Evolutionary conservation across 2,113 vertebrate genomes (phyloP).

Genomic region (Furnarius figulus): DNA sequence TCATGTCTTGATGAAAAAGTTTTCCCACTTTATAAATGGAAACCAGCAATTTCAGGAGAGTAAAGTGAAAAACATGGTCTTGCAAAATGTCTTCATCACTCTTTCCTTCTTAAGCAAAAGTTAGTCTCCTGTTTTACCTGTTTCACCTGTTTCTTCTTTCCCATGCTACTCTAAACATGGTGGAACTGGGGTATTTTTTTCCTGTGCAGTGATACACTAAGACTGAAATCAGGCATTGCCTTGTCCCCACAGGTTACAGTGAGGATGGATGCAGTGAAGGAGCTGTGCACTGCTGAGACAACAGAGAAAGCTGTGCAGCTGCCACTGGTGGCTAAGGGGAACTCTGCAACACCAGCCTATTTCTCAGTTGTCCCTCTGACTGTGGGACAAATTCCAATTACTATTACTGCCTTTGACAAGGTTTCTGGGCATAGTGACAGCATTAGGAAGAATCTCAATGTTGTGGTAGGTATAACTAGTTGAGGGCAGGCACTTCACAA

Average conservation of each 20-base stretch:
- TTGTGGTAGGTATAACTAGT: conserved; percentile 29
- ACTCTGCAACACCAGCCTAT: conserved; percentile 70
- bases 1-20: not conserved
- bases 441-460: conserved; percentile 36
- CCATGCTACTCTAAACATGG: not conserved
- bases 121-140: not conserved
- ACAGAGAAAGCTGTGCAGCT: not conserved
- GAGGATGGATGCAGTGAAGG: not conserved
- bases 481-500: not conserved
- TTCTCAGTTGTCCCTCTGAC: conserved; percentile 69
- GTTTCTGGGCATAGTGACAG: conserved; percentile 5
- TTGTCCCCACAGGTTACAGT: not conserved
- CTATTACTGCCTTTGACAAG: conserved; percentile 24
- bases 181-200: not conserved
- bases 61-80: not conserved
- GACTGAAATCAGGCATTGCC: not conserved
- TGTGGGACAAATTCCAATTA: conserved; percentile 67
- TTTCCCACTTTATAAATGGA: not conserved
- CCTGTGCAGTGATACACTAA: not conserved
- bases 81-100: not conserved
- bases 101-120: not conserved
- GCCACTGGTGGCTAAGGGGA: conserved; percentile 29
- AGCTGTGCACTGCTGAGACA: not conserved
- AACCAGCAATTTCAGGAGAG: not conserved
- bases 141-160: not conserved